phyloP scores from a whole-genome alignment of 1,140 invertebrate species.

The Monochamus saltuarius region DNA sequence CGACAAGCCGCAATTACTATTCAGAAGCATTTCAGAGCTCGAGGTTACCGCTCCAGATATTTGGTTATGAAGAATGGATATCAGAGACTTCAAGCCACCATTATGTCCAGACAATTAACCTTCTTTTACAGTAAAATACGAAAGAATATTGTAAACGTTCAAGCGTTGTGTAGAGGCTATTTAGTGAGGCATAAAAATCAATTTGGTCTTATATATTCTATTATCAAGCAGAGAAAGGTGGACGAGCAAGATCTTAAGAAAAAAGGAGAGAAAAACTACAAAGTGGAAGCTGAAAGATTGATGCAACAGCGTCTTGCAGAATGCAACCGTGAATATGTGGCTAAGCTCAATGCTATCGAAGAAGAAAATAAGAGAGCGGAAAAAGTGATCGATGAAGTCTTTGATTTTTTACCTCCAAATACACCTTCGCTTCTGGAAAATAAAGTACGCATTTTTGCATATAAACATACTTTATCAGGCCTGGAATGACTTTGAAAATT shows the following conservation, averaged over 20 bases:
- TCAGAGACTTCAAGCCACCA: conserved; percentile 80
- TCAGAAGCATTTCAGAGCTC: conserved; percentile 80
- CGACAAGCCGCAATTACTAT: conserved; percentile 70
- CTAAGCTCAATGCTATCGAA: conserved; percentile 42
- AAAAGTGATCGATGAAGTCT: conserved; percentile 53
- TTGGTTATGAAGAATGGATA: conserved; percentile 74
- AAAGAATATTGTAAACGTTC: conserved; percentile 65
- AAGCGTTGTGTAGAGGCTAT: conserved; percentile 75
- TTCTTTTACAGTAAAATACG: conserved; percentile 72
- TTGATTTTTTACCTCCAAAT: conserved; percentile 5
- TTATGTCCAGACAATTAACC: conserved; percentile 74
- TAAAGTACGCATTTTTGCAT: neutral
- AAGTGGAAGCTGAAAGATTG: conserved; percentile 65
- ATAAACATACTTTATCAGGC: neutral
- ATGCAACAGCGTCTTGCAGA: conserved; percentile 68
- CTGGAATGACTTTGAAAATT: no score
- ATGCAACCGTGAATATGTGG: conserved; percentile 57
- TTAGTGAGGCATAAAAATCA: conserved; percentile 60
- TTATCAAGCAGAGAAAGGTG: conserved; percentile 56
- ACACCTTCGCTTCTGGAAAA: neutral
- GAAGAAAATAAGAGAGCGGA: conserved; percentile 57
- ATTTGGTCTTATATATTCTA: conserved; percentile 53
- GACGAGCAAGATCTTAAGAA: conserved; percentile 66
- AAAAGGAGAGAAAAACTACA: conserved; percentile 65
- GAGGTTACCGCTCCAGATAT: conserved; percentile 70